Evolutionary conservation across 2,113 vertebrate genomes (phyloP).

Genomic region (Mugil cephalus): DNA sequence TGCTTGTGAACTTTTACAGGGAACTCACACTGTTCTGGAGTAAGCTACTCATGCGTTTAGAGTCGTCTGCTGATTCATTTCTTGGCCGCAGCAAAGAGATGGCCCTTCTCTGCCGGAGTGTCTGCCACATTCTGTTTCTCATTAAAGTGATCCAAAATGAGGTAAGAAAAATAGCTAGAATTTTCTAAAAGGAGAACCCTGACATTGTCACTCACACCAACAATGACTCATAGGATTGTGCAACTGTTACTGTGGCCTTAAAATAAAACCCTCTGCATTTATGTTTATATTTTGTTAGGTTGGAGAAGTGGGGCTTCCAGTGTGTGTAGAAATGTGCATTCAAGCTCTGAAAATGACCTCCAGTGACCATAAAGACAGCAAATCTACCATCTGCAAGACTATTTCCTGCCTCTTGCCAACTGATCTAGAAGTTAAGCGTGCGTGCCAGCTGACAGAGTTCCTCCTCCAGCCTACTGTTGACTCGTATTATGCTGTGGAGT

Average conservation of each 20-base stretch:
- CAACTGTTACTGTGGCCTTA: slow-evolving; percentile 2
- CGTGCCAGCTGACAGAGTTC: slow-evolving; percentile 98
- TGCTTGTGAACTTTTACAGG: slow-evolving; percentile 82
- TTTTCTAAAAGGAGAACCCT: slow-evolving; percentile 1
- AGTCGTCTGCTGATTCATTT: slow-evolving; percentile 93
- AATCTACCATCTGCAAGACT: slow-evolving; percentile 98
- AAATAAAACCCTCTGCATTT: background rate
- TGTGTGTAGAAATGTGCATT: slow-evolving; percentile 97
- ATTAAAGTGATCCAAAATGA: slow-evolving; percentile 99
- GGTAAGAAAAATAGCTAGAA: slow-evolving; percentile 84
- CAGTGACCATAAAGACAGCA: slow-evolving; percentile 91
- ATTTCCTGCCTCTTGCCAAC: slow-evolving; percentile 97
- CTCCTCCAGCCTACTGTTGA: slow-evolving; percentile 97
- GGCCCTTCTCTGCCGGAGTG: slow-evolving; percentile 95
- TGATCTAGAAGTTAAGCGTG: slow-evolving; percentile 97
- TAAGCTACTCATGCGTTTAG: slow-evolving; percentile 96
- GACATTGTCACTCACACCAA: background rate
- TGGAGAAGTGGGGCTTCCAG: slow-evolving; percentile 94
- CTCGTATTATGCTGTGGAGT: slow-evolving; percentile 98
- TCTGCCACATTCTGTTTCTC: slow-evolving; percentile 99
- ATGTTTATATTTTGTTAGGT: slow-evolving; percentile 82
- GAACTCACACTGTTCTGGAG: slow-evolving; percentile 99
- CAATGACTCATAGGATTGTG: background rate
- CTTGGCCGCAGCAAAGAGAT: slow-evolving; percentile 95
- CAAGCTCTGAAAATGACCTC: slow-evolving; percentile 96